phyloP scores from a whole-genome alignment of 2,797 vertebrate species.

The Anniella stebbinsi region DNA sequence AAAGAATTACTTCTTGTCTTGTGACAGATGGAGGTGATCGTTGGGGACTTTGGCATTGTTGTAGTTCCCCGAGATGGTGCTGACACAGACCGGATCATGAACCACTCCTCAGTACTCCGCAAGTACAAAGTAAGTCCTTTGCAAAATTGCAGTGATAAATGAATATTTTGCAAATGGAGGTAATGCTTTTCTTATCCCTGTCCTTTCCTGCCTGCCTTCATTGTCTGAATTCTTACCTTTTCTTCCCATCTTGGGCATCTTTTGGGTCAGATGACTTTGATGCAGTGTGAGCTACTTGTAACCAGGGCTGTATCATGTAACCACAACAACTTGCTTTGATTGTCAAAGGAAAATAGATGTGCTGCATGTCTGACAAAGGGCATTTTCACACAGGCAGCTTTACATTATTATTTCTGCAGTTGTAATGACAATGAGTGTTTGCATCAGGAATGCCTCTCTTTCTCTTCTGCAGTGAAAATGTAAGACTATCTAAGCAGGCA shows the following conservation, averaged over 20 bases:
- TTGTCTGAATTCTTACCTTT: neutral
- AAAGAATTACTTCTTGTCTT: neutral
- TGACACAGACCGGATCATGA: constrained; percentile 96
- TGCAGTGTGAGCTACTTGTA: neutral
- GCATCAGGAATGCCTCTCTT: neutral
- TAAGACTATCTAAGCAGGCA: neutral
- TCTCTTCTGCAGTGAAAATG: neutral
- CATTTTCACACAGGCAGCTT: neutral
- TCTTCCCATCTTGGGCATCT: neutral
- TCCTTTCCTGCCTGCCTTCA: neutral
- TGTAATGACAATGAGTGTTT: too few relatives aligned
- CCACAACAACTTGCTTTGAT: neutral
- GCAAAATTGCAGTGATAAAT: accelerated
- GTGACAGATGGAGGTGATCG: constrained; percentile 96
- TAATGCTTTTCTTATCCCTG: neutral
- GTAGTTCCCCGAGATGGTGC: constrained; percentile 94
- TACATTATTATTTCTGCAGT: neutral
- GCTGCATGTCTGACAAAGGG: too few relatives aligned
- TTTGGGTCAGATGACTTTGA: neutral
- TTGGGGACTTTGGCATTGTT: constrained; percentile 97
- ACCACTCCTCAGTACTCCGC: constrained; percentile 95
- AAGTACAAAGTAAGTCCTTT: constrained; percentile 89
- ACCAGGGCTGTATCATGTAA: neutral
- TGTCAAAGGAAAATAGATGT: neutral
- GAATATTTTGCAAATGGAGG: too few relatives aligned